These are phyloP conservation scores for Odocoileus virginianus DNA, from an alignment of 2,113 vertebrate species.

Conservation along the genomic window DNA sequence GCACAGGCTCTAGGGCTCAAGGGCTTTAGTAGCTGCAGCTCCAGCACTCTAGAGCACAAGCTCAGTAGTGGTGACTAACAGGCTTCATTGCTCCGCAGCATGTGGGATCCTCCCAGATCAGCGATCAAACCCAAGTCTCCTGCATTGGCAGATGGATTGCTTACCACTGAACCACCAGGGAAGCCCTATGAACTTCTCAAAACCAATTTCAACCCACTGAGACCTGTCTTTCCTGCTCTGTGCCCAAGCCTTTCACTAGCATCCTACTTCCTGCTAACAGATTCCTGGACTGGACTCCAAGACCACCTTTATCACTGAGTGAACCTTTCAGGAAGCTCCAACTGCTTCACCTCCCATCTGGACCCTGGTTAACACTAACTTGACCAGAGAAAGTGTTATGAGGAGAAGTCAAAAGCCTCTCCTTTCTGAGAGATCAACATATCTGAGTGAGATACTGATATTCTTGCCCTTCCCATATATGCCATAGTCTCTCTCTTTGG, in stretches of 20 bases:
- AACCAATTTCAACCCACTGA: not conserved
- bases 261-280: not conserved
- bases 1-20: not conserved
- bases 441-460: not conserved
- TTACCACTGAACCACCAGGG: not conserved
- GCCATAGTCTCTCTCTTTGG: not conserved
- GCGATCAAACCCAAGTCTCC: not conserved
- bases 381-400: not conserved
- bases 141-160: not conserved
- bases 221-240: not conserved
- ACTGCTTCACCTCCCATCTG: not conserved
- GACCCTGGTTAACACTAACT: not conserved
- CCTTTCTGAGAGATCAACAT: not conserved
- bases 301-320: not conserved
- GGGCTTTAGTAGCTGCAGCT: not conserved
- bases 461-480: not conserved
- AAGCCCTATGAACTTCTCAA: not conserved
- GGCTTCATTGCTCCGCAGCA: not conserved
- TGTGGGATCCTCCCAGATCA: not conserved
- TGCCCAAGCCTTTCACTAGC: not conserved
- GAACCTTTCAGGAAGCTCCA: not conserved
- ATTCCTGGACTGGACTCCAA: not conserved
- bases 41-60: not conserved
- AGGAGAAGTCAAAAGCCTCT: not conserved
- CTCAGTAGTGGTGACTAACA: not conserved